Conservation (phyloP, 1,140 invertebrate genomes). For the Lordiphosa collinella region DNA sequence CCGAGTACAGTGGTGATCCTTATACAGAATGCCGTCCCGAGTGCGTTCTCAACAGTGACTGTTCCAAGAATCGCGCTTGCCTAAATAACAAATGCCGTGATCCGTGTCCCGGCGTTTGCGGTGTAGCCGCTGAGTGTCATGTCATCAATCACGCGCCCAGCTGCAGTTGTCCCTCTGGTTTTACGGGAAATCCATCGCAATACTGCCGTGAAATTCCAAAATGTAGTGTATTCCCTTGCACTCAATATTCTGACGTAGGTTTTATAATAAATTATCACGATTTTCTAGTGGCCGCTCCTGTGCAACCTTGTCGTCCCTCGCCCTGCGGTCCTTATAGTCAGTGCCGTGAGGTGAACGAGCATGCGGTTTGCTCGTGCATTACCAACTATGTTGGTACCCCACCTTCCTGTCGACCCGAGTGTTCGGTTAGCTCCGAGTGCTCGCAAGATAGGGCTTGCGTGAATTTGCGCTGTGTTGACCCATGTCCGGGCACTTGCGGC, state of each 20-base stretch:
- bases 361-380: conserved; percentile 85
- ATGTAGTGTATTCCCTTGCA: conserved; percentile 80
- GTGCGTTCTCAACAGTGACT: conserved; percentile 87
- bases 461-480: conserved; percentile 85
- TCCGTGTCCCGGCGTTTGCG: conserved; percentile 87
- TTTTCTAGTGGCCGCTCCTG: conserved; percentile 68
- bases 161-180: conserved; percentile 86
- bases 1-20: conserved; percentile 87
- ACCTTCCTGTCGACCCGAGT: conserved; percentile 85
- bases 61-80: conserved; percentile 85
- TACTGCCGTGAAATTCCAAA: conserved; percentile 82
- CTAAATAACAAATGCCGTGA: conserved; percentile 86
- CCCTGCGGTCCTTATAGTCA: conserved; percentile 85
- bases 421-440: conserved; percentile 85
- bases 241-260: neutral
- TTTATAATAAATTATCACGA: conserved; percentile 24
- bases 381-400: conserved; percentile 83
- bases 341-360: conserved; percentile 83
- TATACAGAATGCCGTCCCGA: conserved; percentile 87
- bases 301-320: conserved; percentile 84
- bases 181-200: conserved; percentile 86
- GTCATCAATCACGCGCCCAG: conserved; percentile 88
- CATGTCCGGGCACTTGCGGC: conserved; percentile 86
- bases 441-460: conserved; percentile 84
- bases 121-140: conserved; percentile 86